Evolutionary conservation across 35 echinoderm and acorn worm species (phyloP).

Genomic region (Hemicentrotus pulcherrimus): DNA sequence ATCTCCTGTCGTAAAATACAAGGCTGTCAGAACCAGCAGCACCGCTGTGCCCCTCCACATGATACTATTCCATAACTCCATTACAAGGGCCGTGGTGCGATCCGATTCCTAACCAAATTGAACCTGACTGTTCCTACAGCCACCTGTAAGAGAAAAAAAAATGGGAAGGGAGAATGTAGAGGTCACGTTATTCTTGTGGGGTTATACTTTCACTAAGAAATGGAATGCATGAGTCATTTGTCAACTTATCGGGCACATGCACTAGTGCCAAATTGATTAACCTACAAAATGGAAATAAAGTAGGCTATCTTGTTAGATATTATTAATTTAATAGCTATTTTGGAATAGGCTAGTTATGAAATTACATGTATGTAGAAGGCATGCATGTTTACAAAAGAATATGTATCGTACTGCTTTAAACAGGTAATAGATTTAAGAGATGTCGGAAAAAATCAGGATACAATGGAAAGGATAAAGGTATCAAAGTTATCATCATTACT

Average conservation of each 20-base stretch:
- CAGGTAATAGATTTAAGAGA: too few relatives aligned
- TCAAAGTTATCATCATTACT: too few relatives aligned
- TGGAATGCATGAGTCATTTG: background rate
- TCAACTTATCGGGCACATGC: background rate
- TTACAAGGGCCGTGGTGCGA: background rate
- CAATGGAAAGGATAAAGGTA: too few relatives aligned
- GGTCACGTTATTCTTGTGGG: background rate
- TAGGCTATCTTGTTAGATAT: background rate
- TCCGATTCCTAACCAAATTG: background rate
- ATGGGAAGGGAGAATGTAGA: background rate
- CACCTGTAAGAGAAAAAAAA: background rate
- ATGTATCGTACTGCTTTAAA: too few relatives aligned
- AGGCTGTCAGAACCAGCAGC: background rate
- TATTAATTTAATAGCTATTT: background rate
- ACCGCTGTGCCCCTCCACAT: slow-evolving; percentile 35
- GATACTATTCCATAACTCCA: slow-evolving; percentile 3
- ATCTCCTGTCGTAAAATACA: slow-evolving; percentile 17
- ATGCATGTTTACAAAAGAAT: too few relatives aligned
- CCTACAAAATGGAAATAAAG: background rate
- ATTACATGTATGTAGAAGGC: too few relatives aligned
- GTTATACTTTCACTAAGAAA: background rate
- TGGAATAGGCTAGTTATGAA: too few relatives aligned
- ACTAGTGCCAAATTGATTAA: background rate
- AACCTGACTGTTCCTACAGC: background rate
- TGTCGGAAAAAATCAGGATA: too few relatives aligned